Base-by-base conservation (phyloP, 2,888 invertebrate species). In the Melinopterus prodromus region DNA sequence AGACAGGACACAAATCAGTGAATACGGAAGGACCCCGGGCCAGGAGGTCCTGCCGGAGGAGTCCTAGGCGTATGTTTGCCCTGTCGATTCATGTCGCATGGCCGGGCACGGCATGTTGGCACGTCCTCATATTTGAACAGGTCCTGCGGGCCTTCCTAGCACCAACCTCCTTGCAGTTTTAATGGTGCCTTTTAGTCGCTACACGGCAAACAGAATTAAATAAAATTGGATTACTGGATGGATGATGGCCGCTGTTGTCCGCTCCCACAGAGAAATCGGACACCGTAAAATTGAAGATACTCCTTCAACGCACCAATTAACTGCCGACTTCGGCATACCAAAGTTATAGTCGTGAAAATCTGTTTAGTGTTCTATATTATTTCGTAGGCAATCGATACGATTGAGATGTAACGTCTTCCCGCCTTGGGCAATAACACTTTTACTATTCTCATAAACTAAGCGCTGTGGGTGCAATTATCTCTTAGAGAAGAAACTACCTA, bases 41-140 rank as follows among this genome's bases (percentile, higher is more conserved):
- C 26, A 26, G 71, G 74, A 78, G 71, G 26, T 37, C 71, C 16
- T 36, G 15, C 37, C 78, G 71, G 14, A 6, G 26, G 69, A 77
- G 4, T 26, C 26, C 26, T 15, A 69, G 81, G 80, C 84, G 83
- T 83, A 83, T 86, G 86, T 86, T 86, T 86, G 85, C 86, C 84
- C 83, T 85, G 83, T 80, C 84, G 85, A 85, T 82, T 84, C 84
- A 83, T 78, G 84, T 84, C 84, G 82, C 84, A 83, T 80, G 81
- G 84, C 84, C 84, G 84, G 78, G 78, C 80, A 75, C 77, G 78
- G 77, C 79, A 79, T 78, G 80, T 80, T 80, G 76, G 71, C 80
- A 78, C 79, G 80, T 81, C 75, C 77, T 81, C 78, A 80, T 80
- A 77, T 81, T 81, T 81, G 80, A 81, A 79, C 80, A 81, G 79